phyloP scores from a whole-genome alignment of 2,113 vertebrate species.

The Pyrgilauda ruficollis region DNA sequence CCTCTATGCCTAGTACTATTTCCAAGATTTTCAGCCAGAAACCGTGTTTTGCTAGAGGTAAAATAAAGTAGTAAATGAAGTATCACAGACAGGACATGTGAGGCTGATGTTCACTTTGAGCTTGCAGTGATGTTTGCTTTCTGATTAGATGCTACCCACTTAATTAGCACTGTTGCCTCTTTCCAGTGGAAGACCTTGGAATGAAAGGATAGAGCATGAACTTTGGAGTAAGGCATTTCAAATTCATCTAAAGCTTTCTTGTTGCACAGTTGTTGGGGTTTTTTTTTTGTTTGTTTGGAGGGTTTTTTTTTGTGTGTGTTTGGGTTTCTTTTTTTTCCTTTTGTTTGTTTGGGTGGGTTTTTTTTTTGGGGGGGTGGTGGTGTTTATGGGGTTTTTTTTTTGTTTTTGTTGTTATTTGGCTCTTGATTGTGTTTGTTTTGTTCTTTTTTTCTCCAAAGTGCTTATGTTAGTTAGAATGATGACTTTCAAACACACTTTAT shows the following conservation, averaged over 20 bases:
- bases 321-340: not conserved
- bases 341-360: not conserved
- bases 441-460: not conserved
- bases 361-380: fast-evolving
- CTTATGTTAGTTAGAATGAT: not conserved
- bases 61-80: not conserved
- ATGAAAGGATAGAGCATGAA: not conserved
- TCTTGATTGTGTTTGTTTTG: not conserved
- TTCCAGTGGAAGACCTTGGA: not conserved
- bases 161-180: not conserved
- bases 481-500: not conserved
- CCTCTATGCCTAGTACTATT: not conserved
- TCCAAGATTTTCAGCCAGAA: not conserved
- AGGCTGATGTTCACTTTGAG: not conserved
- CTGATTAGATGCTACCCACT: not conserved
- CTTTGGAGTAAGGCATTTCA: not conserved
- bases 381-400: fast-evolving
- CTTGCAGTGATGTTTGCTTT: not conserved
- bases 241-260: not conserved
- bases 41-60: not conserved
- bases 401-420: not conserved
- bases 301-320: not conserved
- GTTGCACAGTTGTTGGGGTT: not conserved
- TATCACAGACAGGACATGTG: not conserved
- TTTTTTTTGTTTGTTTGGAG: not conserved